Evolutionary conservation across 2,888 invertebrate genomes (phyloP).

Genomic region (Gortyna flavago): DNA sequence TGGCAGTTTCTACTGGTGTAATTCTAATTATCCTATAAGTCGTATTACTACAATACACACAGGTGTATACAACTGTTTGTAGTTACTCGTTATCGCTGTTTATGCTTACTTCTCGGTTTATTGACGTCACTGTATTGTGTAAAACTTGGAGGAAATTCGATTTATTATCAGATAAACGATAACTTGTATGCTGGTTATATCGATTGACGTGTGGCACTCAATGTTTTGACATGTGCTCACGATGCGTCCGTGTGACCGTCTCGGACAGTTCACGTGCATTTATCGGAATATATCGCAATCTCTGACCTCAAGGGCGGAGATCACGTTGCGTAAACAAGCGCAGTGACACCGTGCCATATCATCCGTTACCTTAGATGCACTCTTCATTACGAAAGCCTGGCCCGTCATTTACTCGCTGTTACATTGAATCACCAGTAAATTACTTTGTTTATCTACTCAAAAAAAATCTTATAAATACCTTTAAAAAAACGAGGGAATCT

Average conservation of each 20-base stretch:
- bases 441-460: constrained; percentile 4
- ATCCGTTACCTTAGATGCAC: constrained; percentile 57
- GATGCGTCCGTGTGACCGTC: constrained; percentile 70
- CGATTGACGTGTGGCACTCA: constrained; percentile 66
- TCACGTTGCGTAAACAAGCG: constrained; percentile 73
- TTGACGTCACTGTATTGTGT: constrained; percentile 65
- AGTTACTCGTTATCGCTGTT: constrained; percentile 55
- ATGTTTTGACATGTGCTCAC: constrained; percentile 74
- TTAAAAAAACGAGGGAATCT: not conserved
- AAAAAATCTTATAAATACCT: not conserved
- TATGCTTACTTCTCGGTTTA: constrained; percentile 59
- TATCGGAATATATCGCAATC: constrained; percentile 73
- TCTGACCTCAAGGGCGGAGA: constrained; percentile 73
- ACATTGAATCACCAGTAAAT: constrained; percentile 2
- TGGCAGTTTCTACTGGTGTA: constrained; percentile 36
- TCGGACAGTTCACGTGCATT: constrained; percentile 71
- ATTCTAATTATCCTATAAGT: constrained; percentile 53
- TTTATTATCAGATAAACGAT: constrained; percentile 64
- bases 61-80: constrained; percentile 62
- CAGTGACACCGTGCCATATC: constrained; percentile 63
- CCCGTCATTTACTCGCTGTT: constrained; percentile 10
- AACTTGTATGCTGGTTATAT: constrained; percentile 57
- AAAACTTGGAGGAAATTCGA: constrained; percentile 54
- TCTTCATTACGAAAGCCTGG: constrained; percentile 36
- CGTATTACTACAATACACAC: constrained; percentile 55